Base-by-base conservation (phyloP, 2,888 invertebrate species). In the Caradrina clavipalpis region DNA sequence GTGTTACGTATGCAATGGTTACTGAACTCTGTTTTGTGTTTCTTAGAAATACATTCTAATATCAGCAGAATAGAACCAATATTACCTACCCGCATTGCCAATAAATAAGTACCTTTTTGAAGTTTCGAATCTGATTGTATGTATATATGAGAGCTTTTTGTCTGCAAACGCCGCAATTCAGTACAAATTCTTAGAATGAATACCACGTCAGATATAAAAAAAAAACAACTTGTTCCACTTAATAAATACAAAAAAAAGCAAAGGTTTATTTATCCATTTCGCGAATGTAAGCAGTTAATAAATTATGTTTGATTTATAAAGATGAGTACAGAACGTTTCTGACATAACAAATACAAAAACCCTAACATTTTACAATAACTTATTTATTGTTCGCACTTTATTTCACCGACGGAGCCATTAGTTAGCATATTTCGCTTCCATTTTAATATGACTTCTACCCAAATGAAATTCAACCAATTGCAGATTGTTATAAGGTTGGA, bases 371-470 rank as follows among this genome's bases (percentile, higher is more conserved):
- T 64, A 73, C 61, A 73, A 49, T 74, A 26, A 80, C 53, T 73
- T 80, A 78, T 81, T 77, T 75, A 76, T 70, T 68, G 62, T 69
- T 68, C 73, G 21, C 75, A 73, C 80, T 82, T 80, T 78, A 74
- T 80, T 76, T 83, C 63, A 75, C 66, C 62, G 67, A 62, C 66
- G 75, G 66, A 72, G 21, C 66, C 67, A 84, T 84, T 81, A 76
- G 59, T 81, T 73, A 73, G 47, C 73, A 82, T 79, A 81, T 69
- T 80, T 81, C 67, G 65, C 82, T 81, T 80, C 70, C 76, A 73
- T 82, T 75, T 80, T 77, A 76, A 81, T 74, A 74, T 61, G 45
- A 21, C 0, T 11, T n/a, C 45, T 17, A 7, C 7, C 0, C 58
- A 47, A 47, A 15, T n/a, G 0, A 84, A 71, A 73, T 10, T 59